A percentile compares a stretch with the other conserved stretches of the same genome.
These are phyloP conservation scores for Cynaeus angustus DNA, from an alignment of 2,888 invertebrate genomes.

Conservation along the genomic window DNA sequence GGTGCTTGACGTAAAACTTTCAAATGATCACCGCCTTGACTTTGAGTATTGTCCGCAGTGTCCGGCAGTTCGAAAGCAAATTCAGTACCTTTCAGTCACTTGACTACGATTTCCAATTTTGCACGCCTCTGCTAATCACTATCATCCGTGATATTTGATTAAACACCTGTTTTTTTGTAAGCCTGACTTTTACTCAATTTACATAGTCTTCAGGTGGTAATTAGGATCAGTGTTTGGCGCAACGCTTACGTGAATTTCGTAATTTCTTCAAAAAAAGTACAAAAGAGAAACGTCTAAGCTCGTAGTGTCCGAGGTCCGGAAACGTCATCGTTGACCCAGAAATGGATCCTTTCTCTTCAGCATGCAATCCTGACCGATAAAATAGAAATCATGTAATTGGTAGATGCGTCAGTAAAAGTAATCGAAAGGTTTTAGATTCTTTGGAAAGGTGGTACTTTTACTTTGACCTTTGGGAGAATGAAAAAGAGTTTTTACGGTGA, in stretches of 20 bases:
- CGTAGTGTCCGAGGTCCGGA: constrained; percentile 45
- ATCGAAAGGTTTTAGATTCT: constrained; percentile 53
- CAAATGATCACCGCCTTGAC: no score
- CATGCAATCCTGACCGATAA: constrained; percentile 60
- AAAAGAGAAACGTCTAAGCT: constrained; percentile 37
- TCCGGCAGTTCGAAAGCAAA: neutral
- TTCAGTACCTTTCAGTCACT: neutral
- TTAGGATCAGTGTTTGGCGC: neutral
- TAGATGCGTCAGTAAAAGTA: constrained; percentile 58
- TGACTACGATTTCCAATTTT: constrained; percentile 19
- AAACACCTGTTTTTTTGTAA: constrained; percentile 1
- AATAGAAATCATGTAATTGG: constrained; percentile 65
- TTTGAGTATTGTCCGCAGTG: neutral
- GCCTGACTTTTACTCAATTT: constrained; percentile 11
- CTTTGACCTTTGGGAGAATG: constrained; percentile 20
- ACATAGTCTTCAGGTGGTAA: neutral
- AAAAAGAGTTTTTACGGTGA: constrained; percentile 69
- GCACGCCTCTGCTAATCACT: constrained; percentile 2
- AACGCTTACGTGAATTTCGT: constrained; percentile 23
- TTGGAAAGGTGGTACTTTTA: constrained; percentile 19
- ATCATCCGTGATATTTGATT: neutral
- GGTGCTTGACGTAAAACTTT: no score
- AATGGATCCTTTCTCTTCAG: constrained; percentile 62
- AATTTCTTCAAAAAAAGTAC: constrained; percentile 22
- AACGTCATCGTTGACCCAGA: constrained; percentile 58